Base-by-base conservation (phyloP, 2,113 vertebrate genomes). In the Garra rufa region DNA sequence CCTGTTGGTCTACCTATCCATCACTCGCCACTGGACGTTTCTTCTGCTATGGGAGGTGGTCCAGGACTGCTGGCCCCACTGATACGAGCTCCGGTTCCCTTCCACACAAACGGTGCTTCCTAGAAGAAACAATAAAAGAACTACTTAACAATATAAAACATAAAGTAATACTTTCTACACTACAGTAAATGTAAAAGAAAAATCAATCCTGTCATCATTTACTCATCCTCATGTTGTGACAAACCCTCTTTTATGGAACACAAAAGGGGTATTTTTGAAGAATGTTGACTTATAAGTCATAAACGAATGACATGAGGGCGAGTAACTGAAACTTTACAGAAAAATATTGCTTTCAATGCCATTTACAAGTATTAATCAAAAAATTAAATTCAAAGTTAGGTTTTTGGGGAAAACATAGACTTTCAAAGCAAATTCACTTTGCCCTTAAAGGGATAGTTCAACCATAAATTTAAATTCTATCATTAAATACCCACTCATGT, bases 81-180 rank as follows among this genome's bases (percentile, higher is more conserved):
- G 75, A 76, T 30, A 10, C 90, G 87, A 61, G 81, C 26, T 8
- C 83, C 46, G 9, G 69, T 74, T 17, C 87, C 85, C 61, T 83
- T 92, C 87, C 91, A 90, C 11, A 92, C 88, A 81, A 91, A 91
- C 57, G 93, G 77, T 46, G 90, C 88, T 88, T 94, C 93, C 94
- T 95, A 34, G 73, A 24, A 85, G 52, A 83, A 30, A 82, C 38
- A 86, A 46, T 41, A 26, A 65, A 28, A 67, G 13, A 10, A 15
- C 30, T n/a, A 14, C 5, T 14, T 38, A 55, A 34, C 9, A 46
- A 41, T 3, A 57, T 3, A 10, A 24, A 57, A 24, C 1, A 59
- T 2, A 59, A 24, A n/a, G 9, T 41, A 9, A 2, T n/a, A 70
- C 1, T 41, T n/a, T 10, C 34, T 41, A 38, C 19, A 70, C 67